phyloP scores from a whole-genome alignment of 2,797 vertebrate species.

The Allochrocebus solatus region DNA sequence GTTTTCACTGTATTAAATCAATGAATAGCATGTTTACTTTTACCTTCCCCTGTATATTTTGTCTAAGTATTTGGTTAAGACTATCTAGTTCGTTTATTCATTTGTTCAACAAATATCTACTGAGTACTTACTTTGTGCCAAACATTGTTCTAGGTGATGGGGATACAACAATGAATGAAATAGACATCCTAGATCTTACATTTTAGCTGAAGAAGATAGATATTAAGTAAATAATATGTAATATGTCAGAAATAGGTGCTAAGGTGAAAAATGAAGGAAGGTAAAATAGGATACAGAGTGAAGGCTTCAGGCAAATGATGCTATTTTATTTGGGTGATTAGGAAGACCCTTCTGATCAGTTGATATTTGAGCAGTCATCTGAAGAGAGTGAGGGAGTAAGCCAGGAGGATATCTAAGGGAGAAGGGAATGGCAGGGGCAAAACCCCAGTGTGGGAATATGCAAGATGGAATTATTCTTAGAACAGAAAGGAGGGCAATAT shows the following conservation, averaged over 20 bases:
- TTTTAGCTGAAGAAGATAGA: not conserved
- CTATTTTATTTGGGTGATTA: not conserved
- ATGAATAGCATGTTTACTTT: not conserved
- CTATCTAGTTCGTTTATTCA: not conserved
- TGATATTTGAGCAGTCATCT: not conserved
- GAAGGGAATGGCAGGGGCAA: not conserved
- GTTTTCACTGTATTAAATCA: slow-evolving; percentile 1
- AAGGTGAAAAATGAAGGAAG: slow-evolving; percentile 10
- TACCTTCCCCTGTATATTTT: not conserved
- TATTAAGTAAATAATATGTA: not conserved
- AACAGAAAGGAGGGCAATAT: not conserved
- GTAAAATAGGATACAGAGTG: not conserved
- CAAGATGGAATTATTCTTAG: not conserved
- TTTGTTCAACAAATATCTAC: slow-evolving; percentile 8
- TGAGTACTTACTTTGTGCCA: not conserved
- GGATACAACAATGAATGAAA: not conserved
- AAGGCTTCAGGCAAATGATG: not conserved
- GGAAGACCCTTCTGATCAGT: slow-evolving; percentile 23
- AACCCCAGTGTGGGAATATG: not conserved
- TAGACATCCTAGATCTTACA: not conserved
- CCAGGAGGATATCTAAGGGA: not conserved
- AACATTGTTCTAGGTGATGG: not conserved
- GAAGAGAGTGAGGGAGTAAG: not conserved
- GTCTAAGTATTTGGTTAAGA: not conserved
- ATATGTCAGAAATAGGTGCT: not conserved